Percentiles rank a stretch among this genome's conserved stretches.
phyloP scores from a whole-genome alignment of 2,888 invertebrate genomes.

The Drosophila meridionalis region DNA sequence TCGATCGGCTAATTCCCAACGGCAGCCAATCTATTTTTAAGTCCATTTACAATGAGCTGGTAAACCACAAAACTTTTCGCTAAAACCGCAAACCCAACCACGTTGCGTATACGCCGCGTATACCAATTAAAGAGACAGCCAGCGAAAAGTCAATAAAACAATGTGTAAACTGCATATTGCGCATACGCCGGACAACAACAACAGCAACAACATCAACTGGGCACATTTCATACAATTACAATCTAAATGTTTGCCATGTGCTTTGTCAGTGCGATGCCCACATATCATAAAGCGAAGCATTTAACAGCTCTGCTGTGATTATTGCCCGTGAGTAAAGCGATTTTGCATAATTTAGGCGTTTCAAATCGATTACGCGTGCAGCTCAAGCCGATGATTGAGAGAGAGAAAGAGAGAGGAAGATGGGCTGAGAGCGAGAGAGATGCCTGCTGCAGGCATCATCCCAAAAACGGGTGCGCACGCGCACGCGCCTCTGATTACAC shows the following conservation, averaged over 20 bases:
- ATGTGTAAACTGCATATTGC: conserved; percentile 26
- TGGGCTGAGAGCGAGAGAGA: conserved; percentile 6
- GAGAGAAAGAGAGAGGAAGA: background rate
- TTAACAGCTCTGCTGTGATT: conserved; percentile 27
- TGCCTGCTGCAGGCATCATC: conserved; percentile 23
- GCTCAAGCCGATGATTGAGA: conserved; percentile 7
- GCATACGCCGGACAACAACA: conserved; percentile 44
- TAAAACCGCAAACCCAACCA: conserved; percentile 1
- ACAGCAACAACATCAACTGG: conserved; percentile 24
- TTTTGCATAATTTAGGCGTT: conserved; percentile 67
- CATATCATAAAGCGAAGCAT: conserved; percentile 34
- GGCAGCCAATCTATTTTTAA: conserved; percentile 28
- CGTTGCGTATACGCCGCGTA: conserved; percentile 36
- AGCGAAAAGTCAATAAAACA: background rate
- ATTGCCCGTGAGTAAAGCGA: conserved; percentile 31
- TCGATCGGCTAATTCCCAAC: conserved; percentile 1
- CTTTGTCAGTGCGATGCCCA: conserved; percentile 43
- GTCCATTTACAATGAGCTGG: conserved; percentile 20
- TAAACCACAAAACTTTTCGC: conserved; percentile 54
- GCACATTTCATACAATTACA: conserved; percentile 44
- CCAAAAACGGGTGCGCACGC: conserved; percentile 73
- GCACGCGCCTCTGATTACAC: conserved; percentile 76
- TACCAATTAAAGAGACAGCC: conserved; percentile 28
- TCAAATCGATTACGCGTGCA: conserved; percentile 64
- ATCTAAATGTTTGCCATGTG: conserved; percentile 39